A percentile compares a stretch with the other conserved stretches of the same genome.
Evolutionary conservation across 2,888 invertebrate species (phyloP).

Genomic region (Apamea crenata): DNA sequence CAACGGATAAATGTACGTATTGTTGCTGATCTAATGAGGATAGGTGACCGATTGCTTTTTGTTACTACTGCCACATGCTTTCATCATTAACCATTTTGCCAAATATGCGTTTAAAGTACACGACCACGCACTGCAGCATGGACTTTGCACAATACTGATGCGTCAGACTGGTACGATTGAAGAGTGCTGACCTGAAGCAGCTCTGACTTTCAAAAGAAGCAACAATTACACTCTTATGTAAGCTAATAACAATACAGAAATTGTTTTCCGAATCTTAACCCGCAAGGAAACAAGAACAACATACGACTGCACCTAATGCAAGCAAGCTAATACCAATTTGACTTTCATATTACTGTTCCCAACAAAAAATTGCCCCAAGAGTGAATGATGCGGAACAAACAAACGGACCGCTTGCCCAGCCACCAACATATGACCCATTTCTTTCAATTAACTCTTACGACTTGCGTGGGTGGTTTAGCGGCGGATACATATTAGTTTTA

Average conservation of each 20-base stretch:
- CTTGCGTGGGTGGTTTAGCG: constrained; percentile 62
- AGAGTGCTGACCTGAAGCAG: not conserved
- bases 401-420: constrained; percentile 35
- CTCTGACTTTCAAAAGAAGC: not conserved
- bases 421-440: constrained; percentile 66
- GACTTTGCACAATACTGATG: not conserved
- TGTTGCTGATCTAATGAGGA: not conserved
- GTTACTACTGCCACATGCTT: not conserved
- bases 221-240: not conserved
- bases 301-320: constrained; percentile 15
- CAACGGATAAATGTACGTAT: not conserved
- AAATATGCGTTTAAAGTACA: not conserved
- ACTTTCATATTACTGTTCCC: constrained; percentile 16
- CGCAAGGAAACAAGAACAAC: not conserved
- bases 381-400: constrained; percentile 59
- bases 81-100: not conserved
- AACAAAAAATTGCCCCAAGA: constrained; percentile 29
- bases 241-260: not conserved
- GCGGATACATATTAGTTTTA: constrained; percentile 65
- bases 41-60: not conserved
- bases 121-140: not conserved
- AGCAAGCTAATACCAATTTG: constrained; percentile 38
- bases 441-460: constrained; percentile 67
- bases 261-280: not conserved
- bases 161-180: too few relatives aligned